Conservation (phyloP, 2,797 vertebrate species). For the Typhlichthys eigenmanni region DNA sequence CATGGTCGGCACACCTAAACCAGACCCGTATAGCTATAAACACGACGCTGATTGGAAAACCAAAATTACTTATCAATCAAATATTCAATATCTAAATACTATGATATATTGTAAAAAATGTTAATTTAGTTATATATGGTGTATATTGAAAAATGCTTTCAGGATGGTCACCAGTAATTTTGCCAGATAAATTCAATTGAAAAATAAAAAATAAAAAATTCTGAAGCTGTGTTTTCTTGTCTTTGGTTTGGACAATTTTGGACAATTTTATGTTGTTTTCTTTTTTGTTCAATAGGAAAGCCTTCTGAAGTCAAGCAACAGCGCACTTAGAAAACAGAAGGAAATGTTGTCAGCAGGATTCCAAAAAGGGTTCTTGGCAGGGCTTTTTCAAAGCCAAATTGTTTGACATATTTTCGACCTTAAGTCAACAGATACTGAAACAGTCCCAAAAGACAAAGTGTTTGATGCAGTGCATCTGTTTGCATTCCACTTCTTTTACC, state of each 20-base stretch:
- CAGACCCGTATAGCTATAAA: too few species aligned
- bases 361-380: neutral
- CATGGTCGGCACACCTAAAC: too few species aligned
- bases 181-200: neutral
- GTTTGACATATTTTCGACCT: slow-evolving; percentile 6
- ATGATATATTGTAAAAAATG: too few species aligned
- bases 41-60: too few species aligned
- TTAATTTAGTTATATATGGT: too few species aligned
- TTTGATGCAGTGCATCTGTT: neutral
- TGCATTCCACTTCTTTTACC: neutral
- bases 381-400: neutral
- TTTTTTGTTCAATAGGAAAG: neutral
- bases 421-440: slow-evolving; percentile 1
- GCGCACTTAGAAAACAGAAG: neutral
- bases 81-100: too few species aligned
- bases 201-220: neutral
- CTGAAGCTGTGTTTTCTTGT: neutral
- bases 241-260: neutral
- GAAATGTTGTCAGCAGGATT: neutral
- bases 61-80: too few species aligned
- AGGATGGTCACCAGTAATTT: too few species aligned
- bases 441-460: neutral
- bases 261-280: neutral
- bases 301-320: neutral
- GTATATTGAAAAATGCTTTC: too few species aligned